Base-by-base conservation (phyloP, 1,140 invertebrate genomes). In the Pogonomyrmex californicus region DNA sequence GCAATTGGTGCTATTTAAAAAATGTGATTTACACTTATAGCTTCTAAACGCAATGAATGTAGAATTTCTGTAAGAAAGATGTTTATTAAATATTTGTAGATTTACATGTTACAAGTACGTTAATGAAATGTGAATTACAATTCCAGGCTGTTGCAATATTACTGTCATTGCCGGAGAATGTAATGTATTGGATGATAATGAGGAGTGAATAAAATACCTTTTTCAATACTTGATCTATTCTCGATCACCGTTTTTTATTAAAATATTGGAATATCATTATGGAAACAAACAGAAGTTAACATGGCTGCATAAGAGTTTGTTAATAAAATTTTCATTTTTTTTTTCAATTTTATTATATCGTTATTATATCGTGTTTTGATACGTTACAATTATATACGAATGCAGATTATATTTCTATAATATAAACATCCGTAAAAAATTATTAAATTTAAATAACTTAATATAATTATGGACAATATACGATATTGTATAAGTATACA, bases 121-220 rank as follows among this genome's bases (percentile, higher is more conserved):
- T 79, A 75, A 71, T 54, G 23, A 23, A 79, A 89, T 60, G 51
- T 44, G n/a, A 71, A 78, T 82, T 86, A 62, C 33, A 88, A 86
- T 88, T 86, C 49, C 79, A 91, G 65, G 36, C 63, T 71, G 51
- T 62, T 90, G 78, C 83, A 91, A 90, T 90, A 85, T 87, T 91
- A 88, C 62, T 90, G 87, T 82, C 83, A 83, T 90, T 38, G 44
- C 60, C 81, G 87, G 63, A 86, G 71, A 86, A 73, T 83, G 62
- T 78, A 90, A 90, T 88, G 89, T 91, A 91, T 88, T 75, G 38
- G 81, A 73, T 54, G 23, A 87, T 85, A 70, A 90, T 56, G 36
- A 77, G 63, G 60, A 90, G 58, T 75, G 56, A 91, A 91, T 91
- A 91, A 91, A 91, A 83, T 91, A 90, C 83, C 81, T 91, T 91